These are phyloP conservation scores for Trinorchestia longiramus DNA, from an alignment of 1,140 invertebrate genomes.

Conservation along the genomic window DNA sequence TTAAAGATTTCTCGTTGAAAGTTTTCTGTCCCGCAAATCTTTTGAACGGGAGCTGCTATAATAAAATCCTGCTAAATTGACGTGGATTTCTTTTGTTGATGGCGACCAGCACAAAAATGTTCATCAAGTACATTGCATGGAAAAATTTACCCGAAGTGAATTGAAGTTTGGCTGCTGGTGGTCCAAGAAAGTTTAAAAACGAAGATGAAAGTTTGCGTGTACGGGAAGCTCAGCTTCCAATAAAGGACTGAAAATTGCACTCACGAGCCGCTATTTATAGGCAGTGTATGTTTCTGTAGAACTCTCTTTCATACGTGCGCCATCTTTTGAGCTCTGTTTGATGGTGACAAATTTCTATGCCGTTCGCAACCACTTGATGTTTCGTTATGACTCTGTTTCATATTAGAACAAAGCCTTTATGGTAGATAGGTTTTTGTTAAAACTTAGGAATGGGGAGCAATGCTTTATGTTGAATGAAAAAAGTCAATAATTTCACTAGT, in stretches of 20 bases:
- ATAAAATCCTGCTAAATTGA: conserved; percentile 48
- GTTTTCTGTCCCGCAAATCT: background rate
- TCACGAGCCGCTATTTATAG: background rate
- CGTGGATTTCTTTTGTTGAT: conserved; percentile 24
- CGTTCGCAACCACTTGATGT: background rate
- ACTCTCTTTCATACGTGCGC: background rate
- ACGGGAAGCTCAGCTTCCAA: background rate
- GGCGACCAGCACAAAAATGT: conserved; percentile 1
- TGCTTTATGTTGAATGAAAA: background rate
- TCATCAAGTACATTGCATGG: conserved; percentile 35
- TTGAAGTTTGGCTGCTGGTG: conserved; percentile 31
- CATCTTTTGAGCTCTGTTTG: too few species aligned
- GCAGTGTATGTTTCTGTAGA: background rate
- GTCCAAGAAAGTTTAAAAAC: background rate
- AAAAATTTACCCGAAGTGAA: conserved; percentile 32
- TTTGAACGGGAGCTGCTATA: conserved; percentile 37
- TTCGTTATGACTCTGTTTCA: background rate
- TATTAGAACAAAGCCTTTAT: background rate
- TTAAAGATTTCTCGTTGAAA: background rate
- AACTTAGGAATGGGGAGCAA: background rate
- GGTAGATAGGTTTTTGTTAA: background rate
- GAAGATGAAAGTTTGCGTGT: background rate
- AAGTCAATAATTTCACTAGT: background rate
- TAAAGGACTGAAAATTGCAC: background rate
- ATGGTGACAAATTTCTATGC: background rate